phyloP scores from a whole-genome alignment of 1,140 invertebrate species.

The Theocolax elegans region DNA sequence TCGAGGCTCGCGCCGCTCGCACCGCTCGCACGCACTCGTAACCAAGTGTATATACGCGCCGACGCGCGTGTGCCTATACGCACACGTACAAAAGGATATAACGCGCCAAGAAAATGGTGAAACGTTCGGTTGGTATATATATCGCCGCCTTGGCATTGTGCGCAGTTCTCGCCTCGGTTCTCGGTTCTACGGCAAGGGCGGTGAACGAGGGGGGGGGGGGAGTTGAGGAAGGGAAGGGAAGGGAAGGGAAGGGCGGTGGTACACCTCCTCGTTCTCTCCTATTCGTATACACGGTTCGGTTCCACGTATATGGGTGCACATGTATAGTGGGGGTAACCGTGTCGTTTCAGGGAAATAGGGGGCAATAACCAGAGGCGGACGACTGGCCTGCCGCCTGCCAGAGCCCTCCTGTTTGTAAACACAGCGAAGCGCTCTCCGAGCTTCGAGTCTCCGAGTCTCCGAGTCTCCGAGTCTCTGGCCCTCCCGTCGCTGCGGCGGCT shows the following conservation, averaged over 20 bases:
- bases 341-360: slow-evolving; percentile 40
- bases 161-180: not conserved
- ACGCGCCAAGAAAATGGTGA: slow-evolving; percentile 7
- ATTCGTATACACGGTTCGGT: no score
- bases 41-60: no score
- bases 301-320: not conserved
- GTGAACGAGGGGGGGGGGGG: not conserved
- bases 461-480: no score
- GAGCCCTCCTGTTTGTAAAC: slow-evolving; percentile 51
- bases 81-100: not conserved
- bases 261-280: no score
- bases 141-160: not conserved
- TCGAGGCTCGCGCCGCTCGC: no score
- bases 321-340: not conserved
- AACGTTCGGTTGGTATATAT: not conserved
- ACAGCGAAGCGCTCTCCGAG: slow-evolving; percentile 50
- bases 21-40: no score
- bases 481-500: no score
- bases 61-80: no score
- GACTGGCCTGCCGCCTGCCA: slow-evolving; percentile 31
- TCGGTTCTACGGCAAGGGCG: not conserved
- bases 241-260: not conserved
- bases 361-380: slow-evolving; percentile 50
- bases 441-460: no score
- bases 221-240: not conserved